phyloP scores from a whole-genome alignment of 2,888 invertebrate species.

The Lasioglossum lativentre region DNA sequence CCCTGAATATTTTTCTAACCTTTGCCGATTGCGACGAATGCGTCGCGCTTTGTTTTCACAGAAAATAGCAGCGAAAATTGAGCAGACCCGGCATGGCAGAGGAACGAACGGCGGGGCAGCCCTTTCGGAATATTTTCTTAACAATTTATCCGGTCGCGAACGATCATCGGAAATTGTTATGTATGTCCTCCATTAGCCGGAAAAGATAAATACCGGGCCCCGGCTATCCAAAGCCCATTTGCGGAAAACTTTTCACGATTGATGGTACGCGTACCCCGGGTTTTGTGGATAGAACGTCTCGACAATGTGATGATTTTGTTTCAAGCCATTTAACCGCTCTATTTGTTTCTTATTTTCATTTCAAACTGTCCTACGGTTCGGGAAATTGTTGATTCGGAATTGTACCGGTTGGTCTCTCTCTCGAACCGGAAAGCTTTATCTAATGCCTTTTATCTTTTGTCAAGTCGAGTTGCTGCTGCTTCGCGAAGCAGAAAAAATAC shows the following conservation, averaged over 20 bases:
- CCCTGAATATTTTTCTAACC: slow-evolving; percentile 70
- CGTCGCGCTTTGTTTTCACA: slow-evolving; percentile 66
- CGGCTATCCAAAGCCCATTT: slow-evolving; percentile 32
- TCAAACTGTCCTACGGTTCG: background rate
- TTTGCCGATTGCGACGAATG: slow-evolving; percentile 60
- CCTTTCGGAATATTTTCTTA: slow-evolving; percentile 66
- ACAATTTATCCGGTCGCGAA: slow-evolving; percentile 61
- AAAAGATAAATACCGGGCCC: slow-evolving; percentile 48
- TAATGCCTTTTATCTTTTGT: background rate
- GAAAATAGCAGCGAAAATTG: slow-evolving; percentile 73
- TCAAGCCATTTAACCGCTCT: background rate
- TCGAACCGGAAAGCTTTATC: background rate
- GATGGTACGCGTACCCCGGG: background rate
- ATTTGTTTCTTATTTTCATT: background rate
- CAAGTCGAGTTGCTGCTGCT: background rate
- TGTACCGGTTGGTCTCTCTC: background rate
- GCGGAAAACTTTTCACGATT: slow-evolving; percentile 5
- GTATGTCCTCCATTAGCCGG: slow-evolving; percentile 40
- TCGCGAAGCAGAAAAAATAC: background rate
- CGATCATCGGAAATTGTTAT: slow-evolving; percentile 49
- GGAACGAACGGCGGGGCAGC: slow-evolving; percentile 44
- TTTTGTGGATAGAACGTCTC: background rate
- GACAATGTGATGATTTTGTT: background rate
- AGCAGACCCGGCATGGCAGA: slow-evolving; percentile 46
- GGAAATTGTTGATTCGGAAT: background rate